Conservation (phyloP, 1,140 invertebrate species). For the Drosophila pectinifera region DNA sequence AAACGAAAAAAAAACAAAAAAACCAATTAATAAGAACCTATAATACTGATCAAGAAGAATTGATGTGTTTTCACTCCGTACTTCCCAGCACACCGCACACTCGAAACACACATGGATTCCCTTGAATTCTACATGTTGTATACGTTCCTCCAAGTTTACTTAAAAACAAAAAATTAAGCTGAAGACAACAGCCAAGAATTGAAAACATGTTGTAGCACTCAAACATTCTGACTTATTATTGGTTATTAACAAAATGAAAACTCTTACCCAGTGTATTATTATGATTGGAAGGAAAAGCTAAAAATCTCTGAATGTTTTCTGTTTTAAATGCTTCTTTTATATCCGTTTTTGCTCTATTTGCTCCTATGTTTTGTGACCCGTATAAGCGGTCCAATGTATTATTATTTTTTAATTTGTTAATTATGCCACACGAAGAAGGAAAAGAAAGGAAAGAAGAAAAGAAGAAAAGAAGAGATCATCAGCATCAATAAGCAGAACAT, state of each 20-base stretch:
- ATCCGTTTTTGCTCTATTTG: conserved; percentile 22
- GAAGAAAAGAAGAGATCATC: conserved; percentile 8
- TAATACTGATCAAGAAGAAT: conserved; percentile 48
- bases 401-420: conserved; percentile 76
- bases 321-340: conserved; percentile 23
- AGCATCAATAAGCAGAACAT: conserved; percentile 42
- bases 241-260: conserved; percentile 19
- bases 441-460: no score
- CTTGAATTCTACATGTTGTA: conserved; percentile 47
- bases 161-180: conserved; percentile 19
- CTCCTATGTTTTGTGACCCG: conserved; percentile 16
- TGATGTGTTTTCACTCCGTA: conserved; percentile 47
- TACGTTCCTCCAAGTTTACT: conserved; percentile 65
- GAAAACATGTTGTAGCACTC: conserved; percentile 13
- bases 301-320: conserved; percentile 28
- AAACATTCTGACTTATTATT: conserved; percentile 19
- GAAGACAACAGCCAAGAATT: conserved; percentile 17
- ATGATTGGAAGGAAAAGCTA: conserved; percentile 13
- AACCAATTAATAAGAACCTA: conserved; percentile 28
- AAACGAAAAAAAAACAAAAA: neutral
- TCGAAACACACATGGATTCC: conserved; percentile 31
- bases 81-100: conserved; percentile 34
- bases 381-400: conserved; percentile 49
- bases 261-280: conserved; percentile 57
- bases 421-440: conserved; percentile 33